A percentile compares a stretch with the other conserved stretches of the same genome.
phyloP scores from a whole-genome alignment of 2,888 invertebrate genomes.

The Cheilosia soror region DNA sequence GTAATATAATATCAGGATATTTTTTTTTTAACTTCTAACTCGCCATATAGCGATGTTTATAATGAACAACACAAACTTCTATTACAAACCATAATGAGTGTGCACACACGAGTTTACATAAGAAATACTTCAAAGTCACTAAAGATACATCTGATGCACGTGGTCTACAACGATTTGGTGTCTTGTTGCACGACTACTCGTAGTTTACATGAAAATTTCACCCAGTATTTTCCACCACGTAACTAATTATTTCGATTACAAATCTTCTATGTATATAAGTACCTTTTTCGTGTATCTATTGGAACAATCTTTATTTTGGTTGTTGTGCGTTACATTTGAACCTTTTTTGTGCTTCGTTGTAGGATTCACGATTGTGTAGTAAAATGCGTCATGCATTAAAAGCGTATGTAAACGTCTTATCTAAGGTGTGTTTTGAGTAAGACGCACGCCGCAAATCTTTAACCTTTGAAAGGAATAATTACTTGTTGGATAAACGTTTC shows the following conservation, averaged over 20 bases:
- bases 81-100: neutral
- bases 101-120: neutral
- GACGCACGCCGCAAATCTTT: slow-evolving; percentile 1
- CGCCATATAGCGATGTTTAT: no score
- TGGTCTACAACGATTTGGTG: slow-evolving; percentile 28
- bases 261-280: neutral
- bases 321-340: slow-evolving; percentile 26
- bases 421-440: neutral
- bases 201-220: slow-evolving; percentile 17
- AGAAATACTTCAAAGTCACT: neutral
- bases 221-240: slow-evolving; percentile 6
- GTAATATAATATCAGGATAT: no score
- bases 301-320: slow-evolving; percentile 10
- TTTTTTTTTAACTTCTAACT: no score
- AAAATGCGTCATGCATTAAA: slow-evolving; percentile 11
- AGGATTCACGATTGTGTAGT: slow-evolving; percentile 1
- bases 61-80: neutral
- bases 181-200: slow-evolving; percentile 19
- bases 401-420: neutral
- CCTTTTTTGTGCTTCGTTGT: neutral
- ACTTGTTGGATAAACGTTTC: neutral
- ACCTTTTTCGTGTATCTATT: neutral
- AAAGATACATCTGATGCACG: slow-evolving; percentile 8
- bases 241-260: slow-evolving; percentile 37
- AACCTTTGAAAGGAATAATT: slow-evolving; percentile 1